Percentiles rank a stretch among this genome's conserved stretches.
phyloP scores from a whole-genome alignment of 2,797 vertebrate species.

The Octomys mimax region DNA sequence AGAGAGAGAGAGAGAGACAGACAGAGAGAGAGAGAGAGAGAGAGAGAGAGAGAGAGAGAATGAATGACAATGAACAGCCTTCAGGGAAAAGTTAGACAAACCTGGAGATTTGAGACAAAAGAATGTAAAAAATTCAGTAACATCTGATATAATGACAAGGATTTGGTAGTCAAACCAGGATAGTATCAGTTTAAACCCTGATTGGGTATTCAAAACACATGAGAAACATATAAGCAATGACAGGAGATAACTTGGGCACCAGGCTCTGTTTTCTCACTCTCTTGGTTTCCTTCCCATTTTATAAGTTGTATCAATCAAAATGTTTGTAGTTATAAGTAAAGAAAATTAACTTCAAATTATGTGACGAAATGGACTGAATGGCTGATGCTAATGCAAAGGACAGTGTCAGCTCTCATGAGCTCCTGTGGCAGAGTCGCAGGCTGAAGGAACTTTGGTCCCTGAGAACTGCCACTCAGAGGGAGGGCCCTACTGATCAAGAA shows the following conservation, averaged over 20 bases:
- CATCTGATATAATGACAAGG: slow-evolving; percentile 2
- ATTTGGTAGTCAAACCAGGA: not conserved
- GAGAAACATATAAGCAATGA: not conserved
- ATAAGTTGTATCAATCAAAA: not conserved
- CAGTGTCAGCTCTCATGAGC: not conserved
- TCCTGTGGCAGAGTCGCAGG: not conserved
- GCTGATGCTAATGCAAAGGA: not conserved
- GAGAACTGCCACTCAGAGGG: not conserved
- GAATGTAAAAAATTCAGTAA: not conserved
- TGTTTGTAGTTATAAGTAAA: not conserved
- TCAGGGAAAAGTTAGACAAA: not conserved
- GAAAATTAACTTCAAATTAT: slow-evolving; percentile 47
- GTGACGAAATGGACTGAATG: not conserved
- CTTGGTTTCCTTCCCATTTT: not conserved
- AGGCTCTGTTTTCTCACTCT: not conserved
- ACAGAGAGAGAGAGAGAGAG: not conserved
- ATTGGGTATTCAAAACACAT: not conserved
- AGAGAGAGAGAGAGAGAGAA: not conserved
- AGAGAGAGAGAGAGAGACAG: no score
- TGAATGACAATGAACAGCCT: not conserved
- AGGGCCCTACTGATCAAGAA: not conserved
- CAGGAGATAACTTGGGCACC: not conserved
- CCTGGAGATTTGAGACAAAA: not conserved
- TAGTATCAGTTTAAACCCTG: not conserved
- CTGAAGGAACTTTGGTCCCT: not conserved